Conservation (phyloP, 2,888 invertebrate genomes). For the Hirtodrosophila trivittata region DNA sequence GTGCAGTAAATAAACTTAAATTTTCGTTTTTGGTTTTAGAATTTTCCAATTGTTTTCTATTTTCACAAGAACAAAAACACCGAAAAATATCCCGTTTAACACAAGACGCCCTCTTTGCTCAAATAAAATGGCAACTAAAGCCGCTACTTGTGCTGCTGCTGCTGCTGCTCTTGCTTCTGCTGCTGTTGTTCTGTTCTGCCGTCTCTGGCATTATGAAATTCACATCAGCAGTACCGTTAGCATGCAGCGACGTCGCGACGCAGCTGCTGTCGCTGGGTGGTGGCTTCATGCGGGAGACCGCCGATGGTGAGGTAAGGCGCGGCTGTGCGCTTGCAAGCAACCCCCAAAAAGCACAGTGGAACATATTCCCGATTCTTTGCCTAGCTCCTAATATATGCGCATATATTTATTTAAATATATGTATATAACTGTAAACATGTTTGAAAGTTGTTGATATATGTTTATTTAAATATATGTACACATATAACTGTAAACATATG, state of each 20-base stretch:
- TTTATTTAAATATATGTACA: neutral
- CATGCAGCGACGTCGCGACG: slow-evolving; percentile 29
- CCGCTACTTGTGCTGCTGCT: slow-evolving; percentile 17
- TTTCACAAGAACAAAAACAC: slow-evolving; percentile 10
- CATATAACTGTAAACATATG: neutral
- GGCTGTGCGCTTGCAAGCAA: slow-evolving; percentile 36
- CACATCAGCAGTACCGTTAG: slow-evolving; percentile 42
- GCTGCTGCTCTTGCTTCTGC: slow-evolving; percentile 16
- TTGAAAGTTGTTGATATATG: too few relatives aligned
- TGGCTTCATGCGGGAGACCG: slow-evolving; percentile 21
- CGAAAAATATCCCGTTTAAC: slow-evolving; percentile 19
- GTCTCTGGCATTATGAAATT: slow-evolving; percentile 37
- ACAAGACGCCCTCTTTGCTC: slow-evolving; percentile 37
- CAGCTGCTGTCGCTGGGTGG: slow-evolving; percentile 37
- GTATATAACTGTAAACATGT: neutral
- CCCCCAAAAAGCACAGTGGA: slow-evolving; percentile 39
- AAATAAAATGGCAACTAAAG: slow-evolving; percentile 38
- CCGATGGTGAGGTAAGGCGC: neutral
- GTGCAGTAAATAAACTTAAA: slow-evolving; percentile 11
- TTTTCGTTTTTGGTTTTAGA: neutral
- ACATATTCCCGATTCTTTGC: slow-evolving; percentile 5
- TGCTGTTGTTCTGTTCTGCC: slow-evolving; percentile 20
- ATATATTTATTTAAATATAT: neutral
- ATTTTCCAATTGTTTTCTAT: slow-evolving; percentile 3
- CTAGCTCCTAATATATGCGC: too few relatives aligned